These are phyloP conservation scores for Cryptus viduatorius DNA, from an alignment of 2,888 invertebrate species.

Conservation along the genomic window DNA sequence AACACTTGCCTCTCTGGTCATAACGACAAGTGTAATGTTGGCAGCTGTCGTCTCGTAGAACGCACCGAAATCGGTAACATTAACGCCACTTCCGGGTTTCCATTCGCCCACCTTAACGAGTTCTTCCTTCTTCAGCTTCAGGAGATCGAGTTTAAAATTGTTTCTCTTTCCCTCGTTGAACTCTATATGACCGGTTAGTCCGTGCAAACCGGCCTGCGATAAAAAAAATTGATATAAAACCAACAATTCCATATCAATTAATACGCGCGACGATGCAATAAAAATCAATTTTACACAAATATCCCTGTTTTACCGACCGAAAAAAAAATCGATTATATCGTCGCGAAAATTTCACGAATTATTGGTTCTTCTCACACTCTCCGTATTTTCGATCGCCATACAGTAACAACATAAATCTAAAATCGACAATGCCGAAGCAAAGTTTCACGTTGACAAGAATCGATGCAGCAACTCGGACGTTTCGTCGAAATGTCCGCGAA, in stretches of 20 bases:
- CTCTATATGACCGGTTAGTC: slow-evolving; percentile 94
- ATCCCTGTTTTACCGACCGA: not conserved
- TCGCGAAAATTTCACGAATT: not conserved
- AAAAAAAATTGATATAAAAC: slow-evolving; percentile 11
- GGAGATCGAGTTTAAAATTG: slow-evolving; percentile 94
- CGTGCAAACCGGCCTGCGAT: slow-evolving; percentile 91
- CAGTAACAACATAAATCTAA: not conserved
- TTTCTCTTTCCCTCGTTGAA: slow-evolving; percentile 94
- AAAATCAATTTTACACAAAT: not conserved
- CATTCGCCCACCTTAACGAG: slow-evolving; percentile 93
- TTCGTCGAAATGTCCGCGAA: not conserved
- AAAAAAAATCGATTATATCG: too few relatives aligned
- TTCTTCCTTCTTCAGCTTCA: slow-evolving; percentile 92
- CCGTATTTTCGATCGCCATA: not conserved
- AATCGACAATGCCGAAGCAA: not conserved
- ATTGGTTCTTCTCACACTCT: not conserved
- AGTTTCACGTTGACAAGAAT: slow-evolving; percentile 16
- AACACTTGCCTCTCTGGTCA: slow-evolving; percentile 92
- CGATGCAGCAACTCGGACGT: slow-evolving; percentile 13
- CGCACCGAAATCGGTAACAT: slow-evolving; percentile 93
- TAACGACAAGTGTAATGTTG: slow-evolving; percentile 95
- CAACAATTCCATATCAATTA: not conserved
- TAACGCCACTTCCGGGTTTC: slow-evolving; percentile 91
- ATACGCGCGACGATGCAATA: not conserved
- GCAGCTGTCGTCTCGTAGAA: slow-evolving; percentile 93